Conservation (phyloP, 2,113 vertebrate genomes). For the Pycnonotus jocosus region DNA sequence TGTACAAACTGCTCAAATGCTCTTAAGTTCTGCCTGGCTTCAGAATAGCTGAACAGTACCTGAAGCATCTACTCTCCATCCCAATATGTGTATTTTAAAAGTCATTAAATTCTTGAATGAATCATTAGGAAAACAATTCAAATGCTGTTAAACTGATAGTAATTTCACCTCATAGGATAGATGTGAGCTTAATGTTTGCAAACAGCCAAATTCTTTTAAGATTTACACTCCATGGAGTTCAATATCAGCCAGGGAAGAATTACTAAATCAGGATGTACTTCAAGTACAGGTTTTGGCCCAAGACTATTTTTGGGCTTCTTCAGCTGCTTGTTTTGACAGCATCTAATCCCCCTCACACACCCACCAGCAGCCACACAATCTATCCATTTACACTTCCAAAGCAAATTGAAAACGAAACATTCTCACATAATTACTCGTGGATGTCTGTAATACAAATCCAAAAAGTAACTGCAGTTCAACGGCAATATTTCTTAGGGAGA, state of each 20-base stretch:
- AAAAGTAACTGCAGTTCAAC: not conserved
- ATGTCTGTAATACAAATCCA: constrained; percentile 4
- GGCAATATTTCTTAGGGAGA: not conserved
- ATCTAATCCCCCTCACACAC: constrained; percentile 27
- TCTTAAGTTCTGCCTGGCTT: constrained; percentile 46
- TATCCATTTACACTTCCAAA: constrained; percentile 34
- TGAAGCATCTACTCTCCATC: constrained; percentile 38
- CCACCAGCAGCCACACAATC: constrained; percentile 17
- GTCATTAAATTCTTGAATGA: constrained; percentile 66
- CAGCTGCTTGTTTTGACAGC: constrained; percentile 60
- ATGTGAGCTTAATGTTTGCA: constrained; percentile 48
- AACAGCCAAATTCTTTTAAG: constrained; percentile 33
- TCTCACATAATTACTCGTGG: constrained; percentile 46
- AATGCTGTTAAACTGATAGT: constrained; percentile 63
- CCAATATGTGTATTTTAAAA: constrained; percentile 67
- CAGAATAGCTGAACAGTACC: constrained; percentile 56
- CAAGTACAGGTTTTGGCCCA: constrained; percentile 45
- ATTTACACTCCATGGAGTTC: constrained; percentile 45
- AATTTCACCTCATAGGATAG: constrained; percentile 54
- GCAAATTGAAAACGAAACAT: constrained; percentile 31
- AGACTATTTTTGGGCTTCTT: constrained; percentile 40
- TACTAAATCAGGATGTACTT: constrained; percentile 33
- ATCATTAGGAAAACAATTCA: constrained; percentile 73
- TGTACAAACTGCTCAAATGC: constrained; percentile 23
- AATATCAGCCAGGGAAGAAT: constrained; percentile 3